These are phyloP conservation scores for Tetramorium bicarinatum DNA, from an alignment of 2,888 invertebrate species.

Conservation along the genomic window DNA sequence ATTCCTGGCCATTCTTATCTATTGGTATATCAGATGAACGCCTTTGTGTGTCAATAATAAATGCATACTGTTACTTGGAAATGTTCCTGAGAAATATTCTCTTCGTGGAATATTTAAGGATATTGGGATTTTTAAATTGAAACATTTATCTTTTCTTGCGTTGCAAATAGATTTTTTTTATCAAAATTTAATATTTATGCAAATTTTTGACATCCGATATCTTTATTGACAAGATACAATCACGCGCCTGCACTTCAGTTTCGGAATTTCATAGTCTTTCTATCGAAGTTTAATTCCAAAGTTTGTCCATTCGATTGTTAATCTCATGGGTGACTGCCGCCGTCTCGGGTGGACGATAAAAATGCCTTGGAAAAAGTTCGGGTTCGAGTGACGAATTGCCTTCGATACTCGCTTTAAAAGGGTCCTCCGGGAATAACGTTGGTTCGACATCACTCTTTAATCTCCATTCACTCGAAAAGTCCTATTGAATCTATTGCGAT, in stretches of 20 bases:
- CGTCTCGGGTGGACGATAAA: slow-evolving; percentile 51
- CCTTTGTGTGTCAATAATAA: neutral
- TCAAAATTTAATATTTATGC: neutral
- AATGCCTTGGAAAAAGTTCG: slow-evolving; percentile 56
- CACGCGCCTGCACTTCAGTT: too few species aligned
- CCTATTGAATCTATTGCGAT: slow-evolving; percentile 46
- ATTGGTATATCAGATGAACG: neutral
- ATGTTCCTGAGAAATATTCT: neutral
- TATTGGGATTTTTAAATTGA: neutral
- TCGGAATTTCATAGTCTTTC: neutral
- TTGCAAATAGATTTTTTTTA: neutral
- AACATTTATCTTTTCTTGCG: neutral
- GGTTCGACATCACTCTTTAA: slow-evolving; percentile 57
- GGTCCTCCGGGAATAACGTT: slow-evolving; percentile 24
- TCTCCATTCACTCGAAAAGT: slow-evolving; percentile 59
- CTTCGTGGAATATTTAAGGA: neutral
- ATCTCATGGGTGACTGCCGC: slow-evolving; percentile 64
- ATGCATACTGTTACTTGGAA: neutral
- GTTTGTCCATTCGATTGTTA: slow-evolving; percentile 29
- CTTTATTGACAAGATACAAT: neutral
- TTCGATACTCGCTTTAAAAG: slow-evolving; percentile 54
- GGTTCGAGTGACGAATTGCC: slow-evolving; percentile 68
- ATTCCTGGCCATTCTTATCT: neutral
- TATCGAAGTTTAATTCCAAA: slow-evolving; percentile 17
- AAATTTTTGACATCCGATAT: neutral